These are phyloP conservation scores for Xerus inauris DNA, from an alignment of 2,113 vertebrate species.

Conservation along the genomic window DNA sequence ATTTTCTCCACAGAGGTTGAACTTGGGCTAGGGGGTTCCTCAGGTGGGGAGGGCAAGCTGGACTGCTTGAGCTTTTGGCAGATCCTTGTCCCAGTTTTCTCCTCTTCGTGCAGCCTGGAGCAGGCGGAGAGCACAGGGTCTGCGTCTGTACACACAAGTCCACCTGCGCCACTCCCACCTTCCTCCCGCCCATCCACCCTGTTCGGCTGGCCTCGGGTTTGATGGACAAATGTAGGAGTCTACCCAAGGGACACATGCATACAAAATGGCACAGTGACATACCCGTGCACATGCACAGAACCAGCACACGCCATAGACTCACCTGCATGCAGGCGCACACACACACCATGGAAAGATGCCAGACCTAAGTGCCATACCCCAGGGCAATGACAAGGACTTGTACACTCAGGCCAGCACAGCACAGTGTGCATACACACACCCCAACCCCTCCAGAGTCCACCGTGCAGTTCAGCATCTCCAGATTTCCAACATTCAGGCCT, in stretches of 20 bases:
- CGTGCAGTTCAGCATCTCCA: neutral
- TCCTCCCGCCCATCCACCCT: rapidly evolving
- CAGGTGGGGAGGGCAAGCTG: slow-evolving; percentile 69
- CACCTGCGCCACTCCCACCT: rapidly evolving
- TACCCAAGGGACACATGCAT: neutral
- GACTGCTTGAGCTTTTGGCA: slow-evolving; percentile 87
- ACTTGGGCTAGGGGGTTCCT: slow-evolving; percentile 74
- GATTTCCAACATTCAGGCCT: neutral
- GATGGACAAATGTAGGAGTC: neutral
- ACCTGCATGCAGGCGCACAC: neutral
- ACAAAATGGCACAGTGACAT: neutral
- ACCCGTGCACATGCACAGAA: rapidly evolving
- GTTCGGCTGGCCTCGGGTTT: neutral
- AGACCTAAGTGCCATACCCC: rapidly evolving
- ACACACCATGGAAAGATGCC: neutral
- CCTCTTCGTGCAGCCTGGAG: slow-evolving; percentile 90
- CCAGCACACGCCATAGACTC: neutral
- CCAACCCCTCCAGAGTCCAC: too few relatives aligned
- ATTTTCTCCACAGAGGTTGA: slow-evolving; percentile 89
- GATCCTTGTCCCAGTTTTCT: slow-evolving; percentile 88
- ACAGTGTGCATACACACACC: rapidly evolving
- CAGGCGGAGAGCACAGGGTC: neutral
- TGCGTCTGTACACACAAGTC: rapidly evolving
- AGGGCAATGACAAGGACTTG: neutral
- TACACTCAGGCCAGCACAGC: neutral